Conservation (phyloP, 2,888 invertebrate genomes). For the Drosophila nigricruria region DNA sequence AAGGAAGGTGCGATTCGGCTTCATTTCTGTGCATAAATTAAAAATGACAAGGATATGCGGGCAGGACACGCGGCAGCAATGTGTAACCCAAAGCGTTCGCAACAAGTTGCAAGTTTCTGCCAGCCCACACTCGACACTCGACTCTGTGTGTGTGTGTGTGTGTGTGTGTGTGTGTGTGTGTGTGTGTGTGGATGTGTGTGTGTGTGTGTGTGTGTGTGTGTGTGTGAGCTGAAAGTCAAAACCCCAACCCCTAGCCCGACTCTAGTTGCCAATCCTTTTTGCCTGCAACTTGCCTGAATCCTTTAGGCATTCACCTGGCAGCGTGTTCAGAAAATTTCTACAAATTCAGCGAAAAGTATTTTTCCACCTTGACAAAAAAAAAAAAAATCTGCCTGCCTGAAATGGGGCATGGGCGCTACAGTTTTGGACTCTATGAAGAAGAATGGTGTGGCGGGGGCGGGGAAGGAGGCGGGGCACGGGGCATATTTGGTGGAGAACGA, state of each 20-base stretch:
- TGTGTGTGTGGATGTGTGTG: slow-evolving; percentile 8
- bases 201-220: slow-evolving; percentile 11
- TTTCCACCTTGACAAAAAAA: slow-evolving; percentile 66
- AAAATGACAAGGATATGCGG: slow-evolving; percentile 78
- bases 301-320: slow-evolving; percentile 45
- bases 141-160: slow-evolving; percentile 9
- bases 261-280: slow-evolving; percentile 8
- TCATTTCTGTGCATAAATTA: slow-evolving; percentile 67
- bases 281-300: slow-evolving; percentile 28
- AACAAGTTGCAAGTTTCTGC: slow-evolving; percentile 69
- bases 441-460: background rate
- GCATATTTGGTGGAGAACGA: slow-evolving; percentile 18
- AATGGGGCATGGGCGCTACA: slow-evolving; percentile 9
- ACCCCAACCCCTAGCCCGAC: background rate
- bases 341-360: slow-evolving; percentile 81
- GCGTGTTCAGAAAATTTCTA: slow-evolving; percentile 63
- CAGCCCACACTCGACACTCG: background rate
- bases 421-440: slow-evolving; percentile 10
- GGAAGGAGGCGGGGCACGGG: too few species aligned
- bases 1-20: slow-evolving; percentile 20
- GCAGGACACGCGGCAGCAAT: slow-evolving; percentile 40
- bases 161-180: background rate
- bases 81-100: slow-evolving; percentile 60
- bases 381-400: slow-evolving; percentile 51
- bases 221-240: slow-evolving; percentile 28